Conservation (phyloP, 2,888 invertebrate species). For the Julus scanicus region DNA sequence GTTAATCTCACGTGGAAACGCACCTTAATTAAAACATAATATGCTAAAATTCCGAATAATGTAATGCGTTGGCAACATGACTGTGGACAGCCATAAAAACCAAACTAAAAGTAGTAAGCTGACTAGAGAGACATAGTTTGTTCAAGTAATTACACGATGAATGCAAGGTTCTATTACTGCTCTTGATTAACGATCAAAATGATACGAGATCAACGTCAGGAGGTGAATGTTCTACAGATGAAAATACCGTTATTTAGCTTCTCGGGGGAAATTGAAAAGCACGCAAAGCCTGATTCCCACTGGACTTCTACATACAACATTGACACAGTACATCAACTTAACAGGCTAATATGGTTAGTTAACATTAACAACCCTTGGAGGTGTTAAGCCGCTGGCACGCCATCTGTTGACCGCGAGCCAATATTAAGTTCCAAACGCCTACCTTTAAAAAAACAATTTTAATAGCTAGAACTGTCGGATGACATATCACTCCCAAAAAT, state of each 20-base stretch:
- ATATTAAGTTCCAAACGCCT: neutral
- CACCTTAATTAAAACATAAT: too few relatives aligned
- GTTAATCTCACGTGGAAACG: too few relatives aligned
- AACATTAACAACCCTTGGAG: neutral
- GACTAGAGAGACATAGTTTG: too few relatives aligned
- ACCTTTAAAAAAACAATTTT: neutral
- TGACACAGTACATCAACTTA: neutral
- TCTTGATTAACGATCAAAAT: neutral
- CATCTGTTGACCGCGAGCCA: neutral
- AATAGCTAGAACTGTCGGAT: neutral
- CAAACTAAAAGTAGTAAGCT: too few relatives aligned
- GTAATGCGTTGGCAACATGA: too few relatives aligned
- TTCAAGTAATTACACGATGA: too few relatives aligned
- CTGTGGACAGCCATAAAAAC: too few relatives aligned
- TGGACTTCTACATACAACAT: neutral
- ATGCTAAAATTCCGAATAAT: too few relatives aligned
- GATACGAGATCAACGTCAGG: neutral
- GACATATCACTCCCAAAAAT: conserved; percentile 39
- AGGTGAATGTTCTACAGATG: neutral
- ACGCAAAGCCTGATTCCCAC: neutral
- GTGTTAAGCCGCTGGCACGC: neutral
- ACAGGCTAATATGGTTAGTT: neutral
- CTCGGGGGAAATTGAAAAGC: neutral
- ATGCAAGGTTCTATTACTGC: too few relatives aligned
- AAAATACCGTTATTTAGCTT: neutral